Conservation (phyloP, 2,888 invertebrate genomes). For the Cheilosia vernalis region DNA sequence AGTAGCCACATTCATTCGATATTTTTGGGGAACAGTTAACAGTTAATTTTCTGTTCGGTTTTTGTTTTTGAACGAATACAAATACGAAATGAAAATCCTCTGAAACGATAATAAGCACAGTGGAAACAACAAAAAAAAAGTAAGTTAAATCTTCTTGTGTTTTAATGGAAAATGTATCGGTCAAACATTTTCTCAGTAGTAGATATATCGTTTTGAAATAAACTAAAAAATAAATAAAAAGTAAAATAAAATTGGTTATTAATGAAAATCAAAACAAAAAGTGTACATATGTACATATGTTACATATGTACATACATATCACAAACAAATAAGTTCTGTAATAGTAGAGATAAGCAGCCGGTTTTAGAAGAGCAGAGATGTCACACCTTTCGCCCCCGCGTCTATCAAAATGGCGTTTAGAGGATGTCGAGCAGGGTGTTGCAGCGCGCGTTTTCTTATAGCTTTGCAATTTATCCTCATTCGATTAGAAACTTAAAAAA, state of each 20-base stretch:
- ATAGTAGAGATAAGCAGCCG: constrained; percentile 67
- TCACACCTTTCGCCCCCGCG: constrained; percentile 67
- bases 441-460: constrained; percentile 48
- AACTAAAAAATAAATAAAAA: constrained; percentile 66
- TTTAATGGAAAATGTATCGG: constrained; percentile 47
- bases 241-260: constrained; percentile 48
- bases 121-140: constrained; percentile 76
- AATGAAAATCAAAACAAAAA: constrained; percentile 54
- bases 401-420: constrained; percentile 66
- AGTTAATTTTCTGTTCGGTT: constrained; percentile 24
- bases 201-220: constrained; percentile 27
- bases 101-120: constrained; percentile 83
- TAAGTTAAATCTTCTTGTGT: constrained; percentile 76
- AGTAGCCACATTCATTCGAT: constrained; percentile 63
- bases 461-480: constrained; percentile 61
- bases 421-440: constrained; percentile 67
- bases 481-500: constrained; percentile 67
- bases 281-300: no score
- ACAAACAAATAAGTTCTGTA: constrained; percentile 67
- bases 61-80: constrained; percentile 51
- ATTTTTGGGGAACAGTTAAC: constrained; percentile 48
- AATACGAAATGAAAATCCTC: constrained; percentile 77
- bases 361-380: constrained; percentile 69
- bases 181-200: constrained; percentile 28
- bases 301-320: no score